A percentile compares a stretch with the other conserved stretches of the same genome.
phyloP scores from a whole-genome alignment of 2,888 invertebrate genomes.

The Ernsta delagoae region DNA sequence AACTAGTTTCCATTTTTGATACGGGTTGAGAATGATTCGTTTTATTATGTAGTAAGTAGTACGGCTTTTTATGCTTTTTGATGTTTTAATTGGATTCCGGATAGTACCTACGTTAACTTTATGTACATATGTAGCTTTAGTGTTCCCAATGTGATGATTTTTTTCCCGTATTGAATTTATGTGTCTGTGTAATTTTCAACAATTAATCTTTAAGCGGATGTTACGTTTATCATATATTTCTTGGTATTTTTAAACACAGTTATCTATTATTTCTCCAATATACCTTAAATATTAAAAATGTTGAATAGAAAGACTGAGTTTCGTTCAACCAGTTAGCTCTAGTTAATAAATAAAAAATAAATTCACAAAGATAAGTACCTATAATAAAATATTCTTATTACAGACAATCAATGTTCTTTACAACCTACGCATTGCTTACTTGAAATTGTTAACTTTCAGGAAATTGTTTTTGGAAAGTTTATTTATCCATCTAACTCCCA shows the following conservation, averaged over 20 bases:
- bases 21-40: constrained; percentile 1
- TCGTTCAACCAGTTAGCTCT: too few relatives aligned
- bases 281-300: too few relatives aligned
- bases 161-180: too few relatives aligned
- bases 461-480: neutral
- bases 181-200: too few relatives aligned
- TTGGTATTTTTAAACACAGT: too few relatives aligned
- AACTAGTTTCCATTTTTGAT: constrained; percentile 27
- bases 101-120: neutral
- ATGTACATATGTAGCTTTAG: neutral
- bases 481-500: neutral
- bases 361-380: too few relatives aligned
- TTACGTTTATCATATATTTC: too few relatives aligned
- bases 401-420: neutral
- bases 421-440: neutral
- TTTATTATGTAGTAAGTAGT: constrained; percentile 6
- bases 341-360: too few relatives aligned
- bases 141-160: neutral
- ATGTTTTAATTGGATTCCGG: constrained; percentile 10
- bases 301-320: too few relatives aligned
- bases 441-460: neutral
- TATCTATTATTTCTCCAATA: too few relatives aligned
- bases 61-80: constrained; percentile 10
- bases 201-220: too few relatives aligned
- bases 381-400: neutral